phyloP scores from a whole-genome alignment of 2,113 vertebrate species.

The Atrichornis clamosus region DNA sequence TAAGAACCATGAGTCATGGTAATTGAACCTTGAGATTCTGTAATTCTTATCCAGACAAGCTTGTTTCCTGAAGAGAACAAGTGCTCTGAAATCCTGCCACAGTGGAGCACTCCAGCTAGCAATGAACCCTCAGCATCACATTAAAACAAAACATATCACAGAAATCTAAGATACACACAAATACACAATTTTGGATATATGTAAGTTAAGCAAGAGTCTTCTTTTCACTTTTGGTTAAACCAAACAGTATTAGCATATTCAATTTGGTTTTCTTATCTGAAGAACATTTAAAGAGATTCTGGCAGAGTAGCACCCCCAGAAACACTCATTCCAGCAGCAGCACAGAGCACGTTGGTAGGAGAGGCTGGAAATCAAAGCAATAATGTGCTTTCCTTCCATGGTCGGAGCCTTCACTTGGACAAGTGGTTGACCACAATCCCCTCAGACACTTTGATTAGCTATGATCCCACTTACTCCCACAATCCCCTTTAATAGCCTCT shows the following conservation, averaged over 20 bases:
- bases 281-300: not conserved
- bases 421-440: not conserved
- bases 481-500: not conserved
- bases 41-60: not conserved
- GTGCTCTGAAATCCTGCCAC: not conserved
- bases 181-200: not conserved
- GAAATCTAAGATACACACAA: not conserved
- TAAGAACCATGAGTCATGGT: rapidly evolving
- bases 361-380: not conserved
- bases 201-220: not conserved
- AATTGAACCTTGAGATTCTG: not conserved
- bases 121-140: not conserved
- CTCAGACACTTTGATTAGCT: not conserved
- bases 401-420: not conserved
- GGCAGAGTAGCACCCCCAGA: rapidly evolving
- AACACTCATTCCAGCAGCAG: not conserved
- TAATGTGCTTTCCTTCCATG: rapidly evolving
- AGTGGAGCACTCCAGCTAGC: not conserved
- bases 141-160: not conserved
- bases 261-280: not conserved
- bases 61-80: not conserved
- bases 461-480: not conserved
- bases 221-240: not conserved
- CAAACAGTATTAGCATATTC: not conserved
- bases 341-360: not conserved